Conservation (phyloP, 2,113 vertebrate species). For the Cyprinodon variegatus region DNA sequence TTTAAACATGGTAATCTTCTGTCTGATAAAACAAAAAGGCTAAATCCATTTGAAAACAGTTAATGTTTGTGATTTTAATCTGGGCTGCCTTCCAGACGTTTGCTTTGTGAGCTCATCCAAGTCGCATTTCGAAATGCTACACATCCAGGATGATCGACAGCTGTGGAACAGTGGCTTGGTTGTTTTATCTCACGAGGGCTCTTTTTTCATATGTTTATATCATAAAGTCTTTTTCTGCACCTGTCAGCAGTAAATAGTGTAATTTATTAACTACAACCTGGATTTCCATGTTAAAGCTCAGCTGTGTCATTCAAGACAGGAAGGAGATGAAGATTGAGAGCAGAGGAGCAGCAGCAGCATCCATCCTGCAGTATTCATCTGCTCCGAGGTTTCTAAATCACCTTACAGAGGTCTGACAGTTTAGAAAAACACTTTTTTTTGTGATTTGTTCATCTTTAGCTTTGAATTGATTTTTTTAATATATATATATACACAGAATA, state of each 20-base stretch:
- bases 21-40: constrained; percentile 15
- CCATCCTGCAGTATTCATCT: constrained; percentile 39
- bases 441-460: constrained; percentile 35
- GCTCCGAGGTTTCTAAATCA: constrained; percentile 20
- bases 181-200: constrained; percentile 21
- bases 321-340: constrained; percentile 62
- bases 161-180: constrained; percentile 10
- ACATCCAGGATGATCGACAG: constrained; percentile 18
- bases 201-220: constrained; percentile 20
- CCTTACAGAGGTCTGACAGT: constrained; percentile 3
- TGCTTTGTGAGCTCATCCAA: constrained; percentile 15
- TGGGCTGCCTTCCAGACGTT: constrained; percentile 11
- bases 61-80: constrained; percentile 15
- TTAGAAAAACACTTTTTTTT: constrained; percentile 25
- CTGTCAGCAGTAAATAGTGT: constrained; percentile 62
- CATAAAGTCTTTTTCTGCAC: constrained; percentile 53
- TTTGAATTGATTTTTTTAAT: constrained; percentile 18
- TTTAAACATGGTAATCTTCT: not conserved
- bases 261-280: constrained; percentile 64
- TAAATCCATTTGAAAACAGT: constrained; percentile 8
- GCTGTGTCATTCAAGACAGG: constrained; percentile 61
- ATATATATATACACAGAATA: not conserved
- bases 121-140: constrained; percentile 22
- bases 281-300: constrained; percentile 68
- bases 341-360: constrained; percentile 33